Evolutionary conservation across 2,113 vertebrate species (phyloP).

Genomic region (Rhea americana): DNA sequence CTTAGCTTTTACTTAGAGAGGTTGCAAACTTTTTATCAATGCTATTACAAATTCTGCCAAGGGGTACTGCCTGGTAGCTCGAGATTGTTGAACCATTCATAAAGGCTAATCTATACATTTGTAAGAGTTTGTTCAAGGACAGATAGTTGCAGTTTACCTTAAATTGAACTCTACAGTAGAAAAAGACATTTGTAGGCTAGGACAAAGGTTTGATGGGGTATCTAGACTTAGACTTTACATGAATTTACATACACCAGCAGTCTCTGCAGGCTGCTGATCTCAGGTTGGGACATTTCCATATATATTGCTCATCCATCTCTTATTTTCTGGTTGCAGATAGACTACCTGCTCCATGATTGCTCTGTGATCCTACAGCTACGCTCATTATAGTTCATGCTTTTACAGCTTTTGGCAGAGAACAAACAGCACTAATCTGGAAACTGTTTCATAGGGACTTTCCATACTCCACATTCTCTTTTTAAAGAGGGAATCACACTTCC

Average conservation of each 20-base stretch:
- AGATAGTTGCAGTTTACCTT: background rate
- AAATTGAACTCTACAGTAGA: background rate
- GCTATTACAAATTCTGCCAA: background rate
- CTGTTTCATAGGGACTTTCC: constrained; percentile 55
- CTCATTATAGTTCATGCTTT: background rate
- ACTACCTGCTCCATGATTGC: background rate
- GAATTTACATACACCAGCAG: background rate
- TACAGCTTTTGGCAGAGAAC: constrained; percentile 21
- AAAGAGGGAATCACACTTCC: background rate
- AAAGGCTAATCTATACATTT: background rate
- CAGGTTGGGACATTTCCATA: background rate
- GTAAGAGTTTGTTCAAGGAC: background rate
- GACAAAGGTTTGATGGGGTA: background rate
- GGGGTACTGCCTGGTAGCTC: background rate
- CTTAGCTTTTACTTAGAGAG: background rate
- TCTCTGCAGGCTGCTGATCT: background rate
- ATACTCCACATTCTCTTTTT: background rate
- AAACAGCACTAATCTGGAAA: constrained; percentile 21
- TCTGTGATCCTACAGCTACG: background rate
- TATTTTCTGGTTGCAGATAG: background rate
- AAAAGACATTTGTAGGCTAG: background rate
- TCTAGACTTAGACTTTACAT: background rate
- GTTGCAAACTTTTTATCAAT: background rate
- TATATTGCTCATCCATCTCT: background rate
- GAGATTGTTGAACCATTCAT: background rate